phyloP scores from a whole-genome alignment of 1,140 invertebrate genomes.

The Heterodera schachtii region DNA sequence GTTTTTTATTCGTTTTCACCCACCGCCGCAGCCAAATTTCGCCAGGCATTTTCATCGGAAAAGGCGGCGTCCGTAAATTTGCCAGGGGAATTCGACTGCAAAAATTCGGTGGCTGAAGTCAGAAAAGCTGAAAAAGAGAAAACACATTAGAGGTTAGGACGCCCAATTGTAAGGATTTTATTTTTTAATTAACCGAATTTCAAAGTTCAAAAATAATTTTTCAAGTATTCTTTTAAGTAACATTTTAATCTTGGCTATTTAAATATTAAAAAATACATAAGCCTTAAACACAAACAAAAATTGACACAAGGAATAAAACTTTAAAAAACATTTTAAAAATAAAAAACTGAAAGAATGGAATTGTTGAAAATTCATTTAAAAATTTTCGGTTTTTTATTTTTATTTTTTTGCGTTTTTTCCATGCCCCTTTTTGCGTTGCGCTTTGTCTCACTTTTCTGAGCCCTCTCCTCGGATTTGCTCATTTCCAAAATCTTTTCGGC shows the following conservation, averaged over 20 bases:
- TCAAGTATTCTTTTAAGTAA: no score
- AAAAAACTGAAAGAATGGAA: no score
- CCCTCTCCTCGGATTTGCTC: not conserved
- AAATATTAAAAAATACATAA: no score
- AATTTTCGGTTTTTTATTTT: no score
- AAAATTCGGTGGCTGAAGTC: constrained; percentile 1
- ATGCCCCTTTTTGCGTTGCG: no score
- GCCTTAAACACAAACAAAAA: no score
- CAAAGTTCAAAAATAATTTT: no score
- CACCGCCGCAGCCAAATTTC: not conserved
- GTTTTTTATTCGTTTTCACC: not conserved
- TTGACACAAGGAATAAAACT: no score
- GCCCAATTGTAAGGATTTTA: not conserved
- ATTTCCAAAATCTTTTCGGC: constrained; percentile 13
- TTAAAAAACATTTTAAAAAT: no score
- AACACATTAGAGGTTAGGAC: not conserved
- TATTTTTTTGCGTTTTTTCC: not conserved
- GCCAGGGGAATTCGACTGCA: not conserved
- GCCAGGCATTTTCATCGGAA: not conserved
- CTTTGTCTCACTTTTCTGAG: not conserved
- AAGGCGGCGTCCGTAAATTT: not conserved
- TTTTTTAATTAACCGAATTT: no score
- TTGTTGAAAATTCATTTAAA: no score
- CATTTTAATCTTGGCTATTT: no score
- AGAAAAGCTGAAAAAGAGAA: constrained; percentile 4